These are phyloP conservation scores for Heliconius nattereri DNA, from an alignment of 1,140 invertebrate species.

Conservation along the genomic window DNA sequence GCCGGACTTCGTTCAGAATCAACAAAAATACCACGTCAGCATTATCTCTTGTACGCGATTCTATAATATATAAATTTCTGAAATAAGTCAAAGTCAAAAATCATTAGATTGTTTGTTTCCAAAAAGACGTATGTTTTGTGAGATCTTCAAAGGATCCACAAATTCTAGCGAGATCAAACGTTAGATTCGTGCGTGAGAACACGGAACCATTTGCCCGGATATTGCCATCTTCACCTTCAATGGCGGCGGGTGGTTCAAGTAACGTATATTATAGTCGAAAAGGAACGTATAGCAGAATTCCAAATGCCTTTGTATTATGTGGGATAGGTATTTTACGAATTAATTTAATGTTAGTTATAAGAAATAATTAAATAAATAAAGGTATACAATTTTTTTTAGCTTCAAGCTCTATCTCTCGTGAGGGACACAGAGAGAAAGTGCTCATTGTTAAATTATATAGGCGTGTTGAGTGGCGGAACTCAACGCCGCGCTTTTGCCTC, in stretches of 20 bases:
- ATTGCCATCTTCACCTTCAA: constrained; percentile 53
- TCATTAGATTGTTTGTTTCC: constrained; percentile 7
- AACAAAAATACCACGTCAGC: neutral
- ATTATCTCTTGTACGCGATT: too few species aligned
- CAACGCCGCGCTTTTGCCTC: too few species aligned
- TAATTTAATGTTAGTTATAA: neutral
- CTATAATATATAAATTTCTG: neutral
- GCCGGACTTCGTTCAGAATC: too few species aligned
- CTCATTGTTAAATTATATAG: too few species aligned
- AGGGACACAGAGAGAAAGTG: too few species aligned
- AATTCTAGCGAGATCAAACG: constrained; percentile 45
- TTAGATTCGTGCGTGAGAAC: constrained; percentile 36
- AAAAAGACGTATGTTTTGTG: constrained; percentile 11
- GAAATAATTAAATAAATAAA: neutral
- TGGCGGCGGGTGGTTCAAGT: constrained; percentile 19
- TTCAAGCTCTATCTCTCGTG: too few species aligned
- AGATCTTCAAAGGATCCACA: neutral
- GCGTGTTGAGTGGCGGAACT: too few species aligned
- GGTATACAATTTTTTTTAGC: too few species aligned
- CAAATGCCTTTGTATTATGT: neutral
- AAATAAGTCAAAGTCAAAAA: constrained; percentile 9
- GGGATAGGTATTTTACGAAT: neutral
- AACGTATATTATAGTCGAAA: too few species aligned
- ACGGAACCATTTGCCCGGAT: constrained; percentile 52
- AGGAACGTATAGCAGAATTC: neutral